Conservation (phyloP, 1,140 invertebrate species). For the Heterodera carotae region DNA sequence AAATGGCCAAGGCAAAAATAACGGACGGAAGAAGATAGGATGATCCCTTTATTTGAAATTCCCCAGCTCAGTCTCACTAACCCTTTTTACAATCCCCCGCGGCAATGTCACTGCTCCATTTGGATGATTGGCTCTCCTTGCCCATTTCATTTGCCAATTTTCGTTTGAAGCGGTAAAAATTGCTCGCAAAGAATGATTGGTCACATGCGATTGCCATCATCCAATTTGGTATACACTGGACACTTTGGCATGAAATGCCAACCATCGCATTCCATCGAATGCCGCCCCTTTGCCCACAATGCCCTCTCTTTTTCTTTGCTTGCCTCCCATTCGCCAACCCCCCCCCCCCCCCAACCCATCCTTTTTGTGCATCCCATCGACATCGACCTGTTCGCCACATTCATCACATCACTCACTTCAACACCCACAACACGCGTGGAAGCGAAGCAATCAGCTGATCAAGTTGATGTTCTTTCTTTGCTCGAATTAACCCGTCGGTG, state of each 20-base stretch:
- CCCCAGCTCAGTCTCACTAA: no score
- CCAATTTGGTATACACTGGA: no score
- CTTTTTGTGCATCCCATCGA: no score
- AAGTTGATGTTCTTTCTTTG: not conserved
- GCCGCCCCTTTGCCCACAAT: no score
- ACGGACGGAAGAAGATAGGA: not conserved
- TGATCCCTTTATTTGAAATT: not conserved
- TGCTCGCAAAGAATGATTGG: no score
- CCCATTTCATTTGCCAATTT: slow-evolving; percentile 5
- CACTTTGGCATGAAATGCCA: no score
- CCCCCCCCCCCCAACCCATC: no score
- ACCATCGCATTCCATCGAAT: no score
- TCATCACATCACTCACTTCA: not conserved
- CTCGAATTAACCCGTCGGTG: not conserved
- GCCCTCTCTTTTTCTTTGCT: not conserved
- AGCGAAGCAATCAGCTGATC: not conserved
- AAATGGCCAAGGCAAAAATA: not conserved
- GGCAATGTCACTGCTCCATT: no score
- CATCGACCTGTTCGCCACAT: not conserved
- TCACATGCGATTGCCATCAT: no score
- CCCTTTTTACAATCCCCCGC: no score
- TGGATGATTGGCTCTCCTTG: not conserved
- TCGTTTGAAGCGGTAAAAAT: no score
- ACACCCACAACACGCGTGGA: not conserved
- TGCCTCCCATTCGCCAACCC: not conserved